A percentile compares a stretch with the other conserved stretches of the same genome.
phyloP scores from a whole-genome alignment of 2,113 vertebrate genomes.

The Engraulis encrasicolus region DNA sequence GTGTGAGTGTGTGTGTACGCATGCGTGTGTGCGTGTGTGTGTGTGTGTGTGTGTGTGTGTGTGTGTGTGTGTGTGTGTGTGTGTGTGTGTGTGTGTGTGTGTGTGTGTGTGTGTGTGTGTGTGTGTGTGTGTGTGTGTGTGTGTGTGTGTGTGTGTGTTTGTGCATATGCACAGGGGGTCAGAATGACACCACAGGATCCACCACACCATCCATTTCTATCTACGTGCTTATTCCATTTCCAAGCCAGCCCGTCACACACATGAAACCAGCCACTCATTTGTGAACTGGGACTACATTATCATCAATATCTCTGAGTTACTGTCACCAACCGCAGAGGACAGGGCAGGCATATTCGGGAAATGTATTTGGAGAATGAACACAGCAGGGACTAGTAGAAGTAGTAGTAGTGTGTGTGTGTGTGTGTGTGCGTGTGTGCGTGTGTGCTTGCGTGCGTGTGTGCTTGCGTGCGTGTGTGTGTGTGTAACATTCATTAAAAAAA shows the following conservation, averaged over 20 bases:
- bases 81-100: slow-evolving; percentile 16
- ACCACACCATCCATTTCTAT: slow-evolving; percentile 59
- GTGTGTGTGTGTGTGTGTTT: slow-evolving; percentile 6
- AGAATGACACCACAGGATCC: slow-evolving; percentile 58
- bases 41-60: slow-evolving; percentile 41
- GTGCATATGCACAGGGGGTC: neutral
- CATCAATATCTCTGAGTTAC: slow-evolving; percentile 56
- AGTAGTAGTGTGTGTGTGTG: neutral
- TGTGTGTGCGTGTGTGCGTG: neutral
- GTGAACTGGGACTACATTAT: slow-evolving; percentile 55
- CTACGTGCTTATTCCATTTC: slow-evolving; percentile 57
- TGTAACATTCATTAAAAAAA: no score
- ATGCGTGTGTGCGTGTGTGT: slow-evolving; percentile 24
- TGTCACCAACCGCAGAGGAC: slow-evolving; percentile 44
- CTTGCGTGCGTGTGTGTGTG: neutral
- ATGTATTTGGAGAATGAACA: slow-evolving; percentile 48
- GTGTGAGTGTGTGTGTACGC: slow-evolving; percentile 41
- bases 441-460: neutral
- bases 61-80: neutral
- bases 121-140: slow-evolving; percentile 22
- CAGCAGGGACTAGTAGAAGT: neutral
- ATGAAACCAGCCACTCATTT: slow-evolving; percentile 57
- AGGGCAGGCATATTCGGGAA: slow-evolving; percentile 45
- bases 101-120: slow-evolving; percentile 36
- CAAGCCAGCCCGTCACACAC: slow-evolving; percentile 52